Base-by-base conservation (phyloP, 1,140 invertebrate species). In the Cherax quadricarinatus region DNA sequence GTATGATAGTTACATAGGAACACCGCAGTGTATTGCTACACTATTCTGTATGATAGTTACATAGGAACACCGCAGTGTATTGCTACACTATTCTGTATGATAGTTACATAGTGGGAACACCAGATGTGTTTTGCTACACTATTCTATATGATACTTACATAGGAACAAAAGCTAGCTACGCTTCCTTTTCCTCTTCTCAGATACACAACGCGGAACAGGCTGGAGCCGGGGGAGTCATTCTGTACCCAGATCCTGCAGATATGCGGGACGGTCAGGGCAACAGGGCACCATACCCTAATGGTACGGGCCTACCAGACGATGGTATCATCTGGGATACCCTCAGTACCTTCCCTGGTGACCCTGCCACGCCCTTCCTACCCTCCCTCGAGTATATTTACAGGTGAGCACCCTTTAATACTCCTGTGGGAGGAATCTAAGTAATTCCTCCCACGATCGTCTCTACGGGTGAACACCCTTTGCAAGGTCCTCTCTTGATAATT, bases 201-300 rank as follows among this genome's bases (percentile, higher is more conserved):
- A 21, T 92, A 1, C 84, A 75, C 16, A 92, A 92, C 75, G 90
- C 90, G 1, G 53, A 75, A 49, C 75, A 92, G 7, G 90, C 90
- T 0, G 90, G 90, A 4, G 90, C 90, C 21, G 53, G 41, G 75
- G 90, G 30, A 6, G 90, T 92, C 73, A 6, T 92, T 4, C 48
- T 92, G 3, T 92, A 92, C 73, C 90, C 90, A 41, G 90, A 92
- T 24, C 90, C 90, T 1, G 41, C 70, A 18, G 89, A 91, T 73
- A 48, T 85, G 21, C 30, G 66, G 30, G 83, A 75, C 10, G n/a
- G 24, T n/a, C 10, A n/a, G 24, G 6, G 6, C 49, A 80, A 49
- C 73, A 53, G 75, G 0, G 83, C 51, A 1, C 18, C 66, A 3
- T 92, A 62, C 57, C 90, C 90, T 18, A 79, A 92, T 4, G 90